A percentile compares a stretch with the other conserved stretches of the same genome.
Conservation (phyloP, 2,797 vertebrate species). For the Rhynchotus rufescens region DNA sequence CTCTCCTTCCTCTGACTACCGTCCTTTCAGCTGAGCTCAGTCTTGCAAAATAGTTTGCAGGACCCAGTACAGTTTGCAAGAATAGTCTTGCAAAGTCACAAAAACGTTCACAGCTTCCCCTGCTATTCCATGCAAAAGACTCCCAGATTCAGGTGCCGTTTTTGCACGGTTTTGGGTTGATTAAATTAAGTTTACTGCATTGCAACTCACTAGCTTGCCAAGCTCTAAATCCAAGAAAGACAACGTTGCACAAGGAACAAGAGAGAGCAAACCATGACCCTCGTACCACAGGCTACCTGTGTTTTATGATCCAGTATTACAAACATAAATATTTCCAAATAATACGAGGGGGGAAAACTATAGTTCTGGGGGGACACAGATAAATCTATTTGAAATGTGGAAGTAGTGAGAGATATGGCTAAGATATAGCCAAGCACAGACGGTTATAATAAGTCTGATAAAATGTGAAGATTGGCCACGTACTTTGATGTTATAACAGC, state of each 20-base stretch:
- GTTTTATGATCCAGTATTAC: not conserved
- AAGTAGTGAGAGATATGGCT: not conserved
- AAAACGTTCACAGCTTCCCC: not conserved
- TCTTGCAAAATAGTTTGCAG: not conserved
- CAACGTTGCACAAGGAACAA: not conserved
- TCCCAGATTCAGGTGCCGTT: not conserved
- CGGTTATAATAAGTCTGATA: slow-evolving; percentile 1
- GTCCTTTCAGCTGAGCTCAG: not conserved
- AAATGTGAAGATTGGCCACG: not conserved
- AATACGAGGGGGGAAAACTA: not conserved
- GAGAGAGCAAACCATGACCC: not conserved
- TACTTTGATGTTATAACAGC: not conserved
- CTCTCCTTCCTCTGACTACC: not conserved
- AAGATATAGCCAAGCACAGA: not conserved
- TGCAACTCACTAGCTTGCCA: slow-evolving; percentile 26
- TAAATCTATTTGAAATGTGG: slow-evolving; percentile 34
- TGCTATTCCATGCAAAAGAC: rapidly evolving
- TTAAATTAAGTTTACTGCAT: slow-evolving; percentile 44
- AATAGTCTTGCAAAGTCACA: not conserved
- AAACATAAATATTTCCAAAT: slow-evolving; percentile 11
- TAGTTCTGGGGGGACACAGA: not conserved
- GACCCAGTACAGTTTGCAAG: too few species aligned
- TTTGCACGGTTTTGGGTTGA: not conserved
- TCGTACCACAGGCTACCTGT: not conserved
- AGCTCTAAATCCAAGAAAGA: not conserved